Evolutionary conservation across 2,888 invertebrate genomes (phyloP).

Genomic region (Taphrorychus bicolor): DNA sequence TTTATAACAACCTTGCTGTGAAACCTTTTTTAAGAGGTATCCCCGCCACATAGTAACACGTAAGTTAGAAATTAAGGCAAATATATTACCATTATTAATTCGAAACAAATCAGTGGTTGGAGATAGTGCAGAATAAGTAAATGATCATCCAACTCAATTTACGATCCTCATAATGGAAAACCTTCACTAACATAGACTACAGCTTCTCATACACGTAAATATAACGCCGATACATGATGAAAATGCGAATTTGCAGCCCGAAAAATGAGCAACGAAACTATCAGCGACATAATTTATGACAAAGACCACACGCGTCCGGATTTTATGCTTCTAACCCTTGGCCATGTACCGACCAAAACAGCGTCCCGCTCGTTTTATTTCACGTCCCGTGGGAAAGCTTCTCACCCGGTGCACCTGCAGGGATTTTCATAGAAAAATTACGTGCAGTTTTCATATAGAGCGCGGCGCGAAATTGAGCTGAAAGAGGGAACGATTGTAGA

Average conservation of each 20-base stretch:
- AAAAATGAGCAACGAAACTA: conserved; percentile 4
- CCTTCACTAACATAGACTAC: too few species aligned
- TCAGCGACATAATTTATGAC: conserved; percentile 6
- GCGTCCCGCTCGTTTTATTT: not conserved
- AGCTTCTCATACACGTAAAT: not conserved
- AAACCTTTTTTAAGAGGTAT: too few species aligned
- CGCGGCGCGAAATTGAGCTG: conserved; percentile 1
- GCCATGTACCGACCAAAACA: conserved; percentile 1
- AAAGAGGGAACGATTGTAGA: not conserved
- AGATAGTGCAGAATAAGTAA: too few species aligned
- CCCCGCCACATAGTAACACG: too few species aligned
- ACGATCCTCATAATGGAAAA: too few species aligned
- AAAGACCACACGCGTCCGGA: conserved; percentile 5
- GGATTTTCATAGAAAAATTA: conserved; percentile 6
- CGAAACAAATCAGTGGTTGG: too few species aligned
- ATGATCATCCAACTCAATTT: too few species aligned
- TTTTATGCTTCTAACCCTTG: not conserved
- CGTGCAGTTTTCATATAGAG: not conserved
- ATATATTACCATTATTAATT: too few species aligned
- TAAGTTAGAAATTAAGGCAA: too few species aligned
- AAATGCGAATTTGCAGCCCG: not conserved
- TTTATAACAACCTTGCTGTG: too few species aligned
- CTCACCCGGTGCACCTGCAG: conserved; percentile 2
- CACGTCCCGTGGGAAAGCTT: conserved; percentile 3
- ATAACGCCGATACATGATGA: not conserved